These are phyloP conservation scores for Muscicapa adusta DNA, from an alignment of 2,113 vertebrate genomes.

Conservation along the genomic window DNA sequence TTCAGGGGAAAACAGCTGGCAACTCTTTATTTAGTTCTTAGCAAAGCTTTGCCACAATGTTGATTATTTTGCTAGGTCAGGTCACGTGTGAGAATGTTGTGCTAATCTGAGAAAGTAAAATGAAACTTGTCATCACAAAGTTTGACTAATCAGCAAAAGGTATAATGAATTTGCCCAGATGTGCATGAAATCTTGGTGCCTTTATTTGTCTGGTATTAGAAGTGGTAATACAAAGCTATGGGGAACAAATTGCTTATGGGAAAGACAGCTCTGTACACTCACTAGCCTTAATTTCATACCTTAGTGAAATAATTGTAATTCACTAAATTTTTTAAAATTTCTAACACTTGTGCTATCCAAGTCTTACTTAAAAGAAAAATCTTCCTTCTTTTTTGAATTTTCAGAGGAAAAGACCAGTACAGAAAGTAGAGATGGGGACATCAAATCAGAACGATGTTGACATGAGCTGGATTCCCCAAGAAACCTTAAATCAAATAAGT, in stretches of 20 bases:
- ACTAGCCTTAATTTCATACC: neutral
- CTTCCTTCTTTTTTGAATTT: neutral
- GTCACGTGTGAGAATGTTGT: fast-evolving
- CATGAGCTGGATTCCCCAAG: constrained; percentile 98
- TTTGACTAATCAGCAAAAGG: neutral
- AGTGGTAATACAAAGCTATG: neutral
- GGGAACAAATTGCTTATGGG: neutral
- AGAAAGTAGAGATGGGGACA: constrained; percentile 96
- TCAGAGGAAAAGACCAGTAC: constrained; percentile 88
- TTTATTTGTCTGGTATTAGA: neutral
- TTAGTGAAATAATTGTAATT: neutral
- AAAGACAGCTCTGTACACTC: neutral
- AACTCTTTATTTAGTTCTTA: neutral
- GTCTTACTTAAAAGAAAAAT: neutral
- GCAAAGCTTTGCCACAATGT: neutral
- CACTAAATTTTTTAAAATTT: neutral
- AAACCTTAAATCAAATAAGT: constrained; percentile 99
- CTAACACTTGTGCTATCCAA: neutral
- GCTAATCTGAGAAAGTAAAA: neutral
- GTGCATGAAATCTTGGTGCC: neutral
- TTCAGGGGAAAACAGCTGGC: neutral
- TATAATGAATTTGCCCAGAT: neutral
- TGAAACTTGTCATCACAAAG: neutral
- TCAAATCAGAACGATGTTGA: constrained; percentile 95
- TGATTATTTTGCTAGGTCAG: neutral